These are phyloP conservation scores for Clunio marinus DNA, from an alignment of 2,888 invertebrate genomes.

Conservation along the genomic window DNA sequence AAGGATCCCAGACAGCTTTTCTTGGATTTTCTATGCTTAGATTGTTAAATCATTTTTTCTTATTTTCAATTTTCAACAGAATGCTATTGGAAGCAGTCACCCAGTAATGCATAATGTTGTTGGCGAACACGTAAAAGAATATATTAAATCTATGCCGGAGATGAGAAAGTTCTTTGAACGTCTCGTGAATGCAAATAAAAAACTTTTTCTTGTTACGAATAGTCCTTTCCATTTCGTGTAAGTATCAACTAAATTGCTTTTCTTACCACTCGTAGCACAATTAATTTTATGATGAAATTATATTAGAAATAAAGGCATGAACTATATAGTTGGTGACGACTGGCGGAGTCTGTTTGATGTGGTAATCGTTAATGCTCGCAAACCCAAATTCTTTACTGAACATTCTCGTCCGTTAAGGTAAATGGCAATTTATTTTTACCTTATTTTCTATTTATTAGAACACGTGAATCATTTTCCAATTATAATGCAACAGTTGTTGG, in stretches of 20 bases:
- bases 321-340: slow-evolving; percentile 75
- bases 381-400: slow-evolving; percentile 94
- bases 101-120: slow-evolving; percentile 87
- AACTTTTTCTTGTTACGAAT: slow-evolving; percentile 92
- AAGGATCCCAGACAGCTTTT: not conserved
- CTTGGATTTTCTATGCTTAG: not conserved
- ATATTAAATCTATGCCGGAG: slow-evolving; percentile 70
- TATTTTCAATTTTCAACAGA: slow-evolving; percentile 53
- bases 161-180: slow-evolving; percentile 71
- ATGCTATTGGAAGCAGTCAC: slow-evolving; percentile 81
- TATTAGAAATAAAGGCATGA: slow-evolving; percentile 93
- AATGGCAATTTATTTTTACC: not conserved
- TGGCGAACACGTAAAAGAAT: slow-evolving; percentile 73
- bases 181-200: slow-evolving; percentile 70
- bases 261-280: too few relatives aligned
- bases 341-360: slow-evolving; percentile 93
- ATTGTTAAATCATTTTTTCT: slow-evolving; percentile 43
- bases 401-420: slow-evolving; percentile 74
- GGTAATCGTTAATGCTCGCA: slow-evolving; percentile 89
- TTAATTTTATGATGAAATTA: not conserved
- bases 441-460: too few relatives aligned
- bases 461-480: too few relatives aligned
- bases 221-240: slow-evolving; percentile 95
- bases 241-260: too few relatives aligned
- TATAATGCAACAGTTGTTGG: too few relatives aligned